phyloP scores from a whole-genome alignment of 2,113 vertebrate genomes.

The Polypterus senegalus region DNA sequence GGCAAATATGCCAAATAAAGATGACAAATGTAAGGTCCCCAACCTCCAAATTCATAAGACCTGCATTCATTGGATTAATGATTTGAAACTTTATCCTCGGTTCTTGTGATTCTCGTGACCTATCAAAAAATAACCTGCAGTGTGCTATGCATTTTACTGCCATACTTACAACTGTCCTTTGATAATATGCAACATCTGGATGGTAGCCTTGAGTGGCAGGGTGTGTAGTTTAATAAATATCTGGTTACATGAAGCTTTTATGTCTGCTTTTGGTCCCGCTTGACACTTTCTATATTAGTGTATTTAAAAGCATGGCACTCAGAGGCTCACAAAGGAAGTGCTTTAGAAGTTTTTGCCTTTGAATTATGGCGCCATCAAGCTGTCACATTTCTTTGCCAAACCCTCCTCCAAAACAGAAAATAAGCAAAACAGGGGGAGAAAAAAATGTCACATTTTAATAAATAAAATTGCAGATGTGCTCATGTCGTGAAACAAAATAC shows the following conservation, averaged over 20 bases:
- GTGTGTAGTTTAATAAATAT: not conserved
- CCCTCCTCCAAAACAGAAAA: no score
- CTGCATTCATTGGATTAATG: not conserved
- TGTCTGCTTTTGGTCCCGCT: not conserved
- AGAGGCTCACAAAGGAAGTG: no score
- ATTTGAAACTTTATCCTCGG: not conserved
- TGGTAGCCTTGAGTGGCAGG: not conserved
- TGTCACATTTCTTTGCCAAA: no score
- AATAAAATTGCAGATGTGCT: no score
- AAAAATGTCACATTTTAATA: no score
- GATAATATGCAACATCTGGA: not conserved
- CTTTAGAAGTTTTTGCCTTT: no score
- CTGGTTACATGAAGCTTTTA: slow-evolving; percentile 1
- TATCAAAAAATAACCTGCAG: not conserved
- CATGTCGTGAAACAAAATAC: no score
- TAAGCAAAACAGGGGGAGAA: no score
- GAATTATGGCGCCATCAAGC: no score
- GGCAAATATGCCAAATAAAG: no score
- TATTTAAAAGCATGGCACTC: not conserved
- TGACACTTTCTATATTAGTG: slow-evolving; percentile 1
- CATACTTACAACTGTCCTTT: not conserved
- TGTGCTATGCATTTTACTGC: slow-evolving; percentile 3
- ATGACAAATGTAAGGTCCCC: no score
- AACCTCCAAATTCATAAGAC: not conserved
- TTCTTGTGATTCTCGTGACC: slow-evolving; percentile 1